Conservation (phyloP, 1,140 invertebrate genomes). For the Battus philenor region DNA sequence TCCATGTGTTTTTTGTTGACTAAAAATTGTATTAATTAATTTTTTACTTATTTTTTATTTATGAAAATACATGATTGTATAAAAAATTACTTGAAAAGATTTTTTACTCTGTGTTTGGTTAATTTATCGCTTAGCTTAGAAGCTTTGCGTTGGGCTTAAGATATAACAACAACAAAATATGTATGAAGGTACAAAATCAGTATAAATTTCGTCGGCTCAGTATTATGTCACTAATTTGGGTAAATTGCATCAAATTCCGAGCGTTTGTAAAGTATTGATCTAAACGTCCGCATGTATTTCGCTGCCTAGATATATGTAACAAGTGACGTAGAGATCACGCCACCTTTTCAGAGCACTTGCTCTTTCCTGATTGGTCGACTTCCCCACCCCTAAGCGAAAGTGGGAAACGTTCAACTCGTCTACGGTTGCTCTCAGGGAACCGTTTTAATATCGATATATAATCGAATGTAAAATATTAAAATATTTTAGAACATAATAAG, state of each 20-base stretch:
- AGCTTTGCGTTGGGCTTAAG: background rate
- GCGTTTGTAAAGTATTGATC: slow-evolving; percentile 27
- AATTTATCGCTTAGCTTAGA: background rate
- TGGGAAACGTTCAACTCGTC: slow-evolving; percentile 59
- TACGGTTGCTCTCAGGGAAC: slow-evolving; percentile 34
- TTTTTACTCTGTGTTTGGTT: background rate
- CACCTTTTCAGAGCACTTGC: slow-evolving; percentile 54
- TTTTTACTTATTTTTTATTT: too few species aligned
- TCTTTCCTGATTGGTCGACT: slow-evolving; percentile 51
- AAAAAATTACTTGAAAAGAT: too few species aligned
- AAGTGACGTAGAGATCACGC: slow-evolving; percentile 70
- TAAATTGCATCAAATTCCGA: background rate
- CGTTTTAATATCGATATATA: slow-evolving; percentile 20
- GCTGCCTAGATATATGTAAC: slow-evolving; percentile 36
- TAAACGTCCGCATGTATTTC: slow-evolving; percentile 19
- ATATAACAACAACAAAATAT: background rate
- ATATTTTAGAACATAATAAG: background rate
- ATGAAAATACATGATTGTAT: too few species aligned
- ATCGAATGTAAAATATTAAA: slow-evolving; percentile 7
- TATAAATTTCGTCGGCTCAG: too few species aligned
- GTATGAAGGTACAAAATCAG: background rate
- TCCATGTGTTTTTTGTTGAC: too few species aligned
- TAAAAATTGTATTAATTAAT: too few species aligned
- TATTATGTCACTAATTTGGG: too few species aligned
- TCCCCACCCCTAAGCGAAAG: slow-evolving; percentile 50